Conservation (phyloP, 2,888 invertebrate genomes). For the Leptura quadrifasciata region DNA sequence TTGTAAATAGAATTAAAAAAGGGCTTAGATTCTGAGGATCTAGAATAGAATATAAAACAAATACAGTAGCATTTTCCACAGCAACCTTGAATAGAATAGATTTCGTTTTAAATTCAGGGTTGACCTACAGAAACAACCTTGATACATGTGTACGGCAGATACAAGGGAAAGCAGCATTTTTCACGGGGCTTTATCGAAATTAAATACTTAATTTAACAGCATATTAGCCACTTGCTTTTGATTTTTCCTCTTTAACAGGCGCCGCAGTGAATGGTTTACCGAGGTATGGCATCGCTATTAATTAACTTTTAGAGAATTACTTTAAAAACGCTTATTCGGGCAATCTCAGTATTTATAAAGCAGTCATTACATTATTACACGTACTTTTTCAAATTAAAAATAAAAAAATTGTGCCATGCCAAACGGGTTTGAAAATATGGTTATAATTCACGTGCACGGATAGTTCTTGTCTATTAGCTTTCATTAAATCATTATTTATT, state of each 20-base stretch:
- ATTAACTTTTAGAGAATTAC: not conserved
- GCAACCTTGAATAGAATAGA: not conserved
- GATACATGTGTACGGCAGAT: not conserved
- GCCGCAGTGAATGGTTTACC: not conserved
- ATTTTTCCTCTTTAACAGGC: not conserved
- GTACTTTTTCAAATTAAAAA: no score
- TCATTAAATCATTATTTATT: no score
- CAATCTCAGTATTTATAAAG: no score
- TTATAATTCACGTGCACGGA: no score
- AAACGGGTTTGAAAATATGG: no score
- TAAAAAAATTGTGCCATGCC: no score
- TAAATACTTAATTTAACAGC: not conserved
- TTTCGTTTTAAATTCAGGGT: not conserved
- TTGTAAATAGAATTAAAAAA: slow-evolving; percentile 9
- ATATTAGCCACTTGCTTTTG: not conserved
- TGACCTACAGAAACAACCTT: not conserved
- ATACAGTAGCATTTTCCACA: not conserved
- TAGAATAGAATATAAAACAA: slow-evolving; percentile 9
- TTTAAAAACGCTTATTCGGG: not conserved
- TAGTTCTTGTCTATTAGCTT: no score
- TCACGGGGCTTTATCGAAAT: not conserved
- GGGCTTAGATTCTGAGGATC: slow-evolving; percentile 8
- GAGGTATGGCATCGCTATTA: not conserved
- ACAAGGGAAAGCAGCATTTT: not conserved
- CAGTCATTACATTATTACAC: no score